phyloP scores from a whole-genome alignment of 92 coral and sea anemone genomes.

The Parazoanthus swiftii region DNA sequence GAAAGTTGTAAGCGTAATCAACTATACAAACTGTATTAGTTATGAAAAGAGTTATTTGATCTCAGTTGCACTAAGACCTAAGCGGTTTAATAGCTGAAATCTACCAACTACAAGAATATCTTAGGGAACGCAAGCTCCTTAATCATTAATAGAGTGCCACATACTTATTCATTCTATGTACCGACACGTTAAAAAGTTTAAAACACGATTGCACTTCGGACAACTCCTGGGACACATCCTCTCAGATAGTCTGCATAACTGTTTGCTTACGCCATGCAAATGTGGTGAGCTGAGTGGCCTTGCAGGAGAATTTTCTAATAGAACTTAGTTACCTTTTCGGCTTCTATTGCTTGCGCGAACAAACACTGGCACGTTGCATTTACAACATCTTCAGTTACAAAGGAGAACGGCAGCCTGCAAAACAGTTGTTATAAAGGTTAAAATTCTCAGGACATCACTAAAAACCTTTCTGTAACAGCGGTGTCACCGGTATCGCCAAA shows the following conservation, averaged over 20 bases:
- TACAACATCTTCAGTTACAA: constrained; percentile 93
- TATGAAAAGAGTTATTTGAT: too few species aligned
- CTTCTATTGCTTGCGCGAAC: constrained; percentile 88
- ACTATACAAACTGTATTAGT: too few species aligned
- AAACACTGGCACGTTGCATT: constrained; percentile 98
- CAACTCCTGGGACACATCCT: background rate
- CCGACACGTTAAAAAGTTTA: too few species aligned
- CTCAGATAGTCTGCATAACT: background rate
- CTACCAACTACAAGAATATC: too few species aligned
- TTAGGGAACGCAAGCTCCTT: too few species aligned
- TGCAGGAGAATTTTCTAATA: too few species aligned
- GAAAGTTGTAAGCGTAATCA: too few species aligned
- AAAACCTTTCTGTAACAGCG: background rate
- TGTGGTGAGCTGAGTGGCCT: background rate
- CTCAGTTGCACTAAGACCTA: too few species aligned
- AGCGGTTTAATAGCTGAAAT: too few species aligned
- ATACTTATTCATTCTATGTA: too few species aligned
- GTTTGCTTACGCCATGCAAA: background rate
- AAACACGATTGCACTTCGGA: too few species aligned
- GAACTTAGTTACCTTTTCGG: constrained; percentile 70
- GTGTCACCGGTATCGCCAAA: background rate
- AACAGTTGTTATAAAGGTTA: background rate
- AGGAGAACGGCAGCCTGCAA: constrained; percentile 90
- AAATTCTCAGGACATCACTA: background rate
- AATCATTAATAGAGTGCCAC: too few species aligned